These are phyloP conservation scores for Myripristis murdjan DNA, from an alignment of 2,797 vertebrate genomes.

Conservation along the genomic window DNA sequence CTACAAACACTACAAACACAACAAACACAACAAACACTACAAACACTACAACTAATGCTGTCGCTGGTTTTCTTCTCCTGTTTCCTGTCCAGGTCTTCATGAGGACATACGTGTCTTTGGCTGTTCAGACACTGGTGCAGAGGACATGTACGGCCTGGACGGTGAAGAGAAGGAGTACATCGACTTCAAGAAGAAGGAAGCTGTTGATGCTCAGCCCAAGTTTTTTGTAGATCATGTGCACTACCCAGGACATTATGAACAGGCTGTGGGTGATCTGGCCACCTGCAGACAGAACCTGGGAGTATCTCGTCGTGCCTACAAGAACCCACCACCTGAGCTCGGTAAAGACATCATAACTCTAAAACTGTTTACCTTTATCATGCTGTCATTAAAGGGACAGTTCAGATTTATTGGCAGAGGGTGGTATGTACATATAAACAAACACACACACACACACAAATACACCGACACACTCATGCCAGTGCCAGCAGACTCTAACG, in stretches of 20 bases:
- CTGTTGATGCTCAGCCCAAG: background rate
- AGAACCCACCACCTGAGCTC: too few species aligned
- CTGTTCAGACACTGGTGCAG: conserved; percentile 5
- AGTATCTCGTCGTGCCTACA: too few species aligned
- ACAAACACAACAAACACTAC: too few species aligned
- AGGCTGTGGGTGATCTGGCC: rapidly evolving
- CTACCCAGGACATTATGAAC: background rate
- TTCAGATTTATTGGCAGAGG: too few species aligned
- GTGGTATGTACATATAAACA: too few species aligned
- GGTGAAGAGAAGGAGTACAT: background rate
- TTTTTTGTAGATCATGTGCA: background rate
- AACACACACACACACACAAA: too few species aligned
- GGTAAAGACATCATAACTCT: too few species aligned
- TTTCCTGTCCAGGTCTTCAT: background rate
- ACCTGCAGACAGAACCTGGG: background rate
- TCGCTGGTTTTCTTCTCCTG: background rate
- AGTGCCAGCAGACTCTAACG: too few species aligned
- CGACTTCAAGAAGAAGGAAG: background rate
- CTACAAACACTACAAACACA: too few species aligned
- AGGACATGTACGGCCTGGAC: background rate
- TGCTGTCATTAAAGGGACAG: too few species aligned
- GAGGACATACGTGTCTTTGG: background rate
- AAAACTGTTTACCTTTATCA: too few species aligned
- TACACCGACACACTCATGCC: too few species aligned
- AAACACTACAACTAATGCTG: background rate